Percentiles rank a stretch among this genome's conserved stretches.
Evolutionary conservation across 2,113 vertebrate species (phyloP).

Genomic region (Leucosticte australis): DNA sequence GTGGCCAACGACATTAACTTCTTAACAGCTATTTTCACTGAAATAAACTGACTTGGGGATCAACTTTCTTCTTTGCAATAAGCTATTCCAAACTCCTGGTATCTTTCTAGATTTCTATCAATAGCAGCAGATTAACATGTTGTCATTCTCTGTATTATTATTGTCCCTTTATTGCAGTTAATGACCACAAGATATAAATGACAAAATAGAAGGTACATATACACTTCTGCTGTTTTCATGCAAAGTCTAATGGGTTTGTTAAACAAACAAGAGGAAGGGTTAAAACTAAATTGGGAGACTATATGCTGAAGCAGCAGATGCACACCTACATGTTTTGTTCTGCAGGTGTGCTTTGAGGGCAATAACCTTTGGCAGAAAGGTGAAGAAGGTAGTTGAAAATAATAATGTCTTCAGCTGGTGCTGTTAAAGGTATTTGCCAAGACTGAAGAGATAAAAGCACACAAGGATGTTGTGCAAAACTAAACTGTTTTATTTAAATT

Average conservation of each 20-base stretch:
- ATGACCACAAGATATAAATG: not conserved
- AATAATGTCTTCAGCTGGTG: not conserved
- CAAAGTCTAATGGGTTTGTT: not conserved
- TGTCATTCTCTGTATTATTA: not conserved
- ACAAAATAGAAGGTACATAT: not conserved
- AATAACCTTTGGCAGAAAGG: not conserved
- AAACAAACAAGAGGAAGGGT: not conserved
- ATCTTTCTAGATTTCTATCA: not conserved
- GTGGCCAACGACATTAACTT: not conserved
- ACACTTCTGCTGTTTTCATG: not conserved
- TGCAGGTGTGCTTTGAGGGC: not conserved
- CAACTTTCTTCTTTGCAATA: not conserved
- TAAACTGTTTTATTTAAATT: not conserved
- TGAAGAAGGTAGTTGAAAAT: not conserved
- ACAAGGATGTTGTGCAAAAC: not conserved
- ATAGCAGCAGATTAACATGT: not conserved
- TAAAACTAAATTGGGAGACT: not conserved
- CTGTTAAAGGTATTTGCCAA: not conserved
- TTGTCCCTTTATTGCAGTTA: not conserved
- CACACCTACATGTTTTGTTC: not conserved
- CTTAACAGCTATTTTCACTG: not conserved
- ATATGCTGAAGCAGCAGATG: not conserved
- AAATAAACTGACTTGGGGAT: not conserved
- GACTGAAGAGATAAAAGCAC: not conserved
- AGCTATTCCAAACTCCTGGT: not conserved